phyloP scores from a whole-genome alignment of 2,888 invertebrate genomes.

The Blera fallax region DNA sequence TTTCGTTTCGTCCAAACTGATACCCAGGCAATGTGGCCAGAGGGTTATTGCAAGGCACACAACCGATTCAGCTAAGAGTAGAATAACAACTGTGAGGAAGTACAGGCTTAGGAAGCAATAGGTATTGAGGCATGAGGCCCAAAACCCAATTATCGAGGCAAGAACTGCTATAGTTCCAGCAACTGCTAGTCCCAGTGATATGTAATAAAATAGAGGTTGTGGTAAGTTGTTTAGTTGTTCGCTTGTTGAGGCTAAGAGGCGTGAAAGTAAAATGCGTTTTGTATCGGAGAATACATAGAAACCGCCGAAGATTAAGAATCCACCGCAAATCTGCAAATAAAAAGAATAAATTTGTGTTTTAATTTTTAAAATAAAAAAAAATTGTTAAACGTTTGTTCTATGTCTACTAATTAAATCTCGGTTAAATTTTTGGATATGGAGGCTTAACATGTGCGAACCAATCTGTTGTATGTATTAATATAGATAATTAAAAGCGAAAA shows the following conservation, averaged over 20 bases:
- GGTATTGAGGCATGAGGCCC: constrained; percentile 90
- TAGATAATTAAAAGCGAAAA: too few relatives aligned
- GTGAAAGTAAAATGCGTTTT: constrained; percentile 87
- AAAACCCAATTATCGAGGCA: constrained; percentile 89
- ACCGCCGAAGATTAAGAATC: constrained; percentile 87
- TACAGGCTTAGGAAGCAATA: constrained; percentile 89
- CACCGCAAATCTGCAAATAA: constrained; percentile 86
- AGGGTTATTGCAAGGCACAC: constrained; percentile 87
- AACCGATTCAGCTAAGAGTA: constrained; percentile 87
- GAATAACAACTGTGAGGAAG: constrained; percentile 86
- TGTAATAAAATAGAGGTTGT: constrained; percentile 90
- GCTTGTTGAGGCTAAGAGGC: constrained; percentile 85
- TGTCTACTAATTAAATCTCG: too few relatives aligned
- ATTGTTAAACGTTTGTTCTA: too few relatives aligned
- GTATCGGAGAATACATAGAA: constrained; percentile 88
- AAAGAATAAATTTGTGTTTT: not conserved
- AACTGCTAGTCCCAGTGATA: constrained; percentile 87
- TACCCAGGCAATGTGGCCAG: constrained; percentile 90
- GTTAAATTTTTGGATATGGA: too few relatives aligned
- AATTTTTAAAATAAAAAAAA: too few relatives aligned
- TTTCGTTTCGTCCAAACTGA: constrained; percentile 86
- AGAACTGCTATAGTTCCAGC: constrained; percentile 87
- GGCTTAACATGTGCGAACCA: too few relatives aligned
- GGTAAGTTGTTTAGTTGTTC: constrained; percentile 84
- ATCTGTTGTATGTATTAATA: too few relatives aligned